Base-by-base conservation (phyloP, 2,797 vertebrate genomes). In the Thalassophryne amazonica region DNA sequence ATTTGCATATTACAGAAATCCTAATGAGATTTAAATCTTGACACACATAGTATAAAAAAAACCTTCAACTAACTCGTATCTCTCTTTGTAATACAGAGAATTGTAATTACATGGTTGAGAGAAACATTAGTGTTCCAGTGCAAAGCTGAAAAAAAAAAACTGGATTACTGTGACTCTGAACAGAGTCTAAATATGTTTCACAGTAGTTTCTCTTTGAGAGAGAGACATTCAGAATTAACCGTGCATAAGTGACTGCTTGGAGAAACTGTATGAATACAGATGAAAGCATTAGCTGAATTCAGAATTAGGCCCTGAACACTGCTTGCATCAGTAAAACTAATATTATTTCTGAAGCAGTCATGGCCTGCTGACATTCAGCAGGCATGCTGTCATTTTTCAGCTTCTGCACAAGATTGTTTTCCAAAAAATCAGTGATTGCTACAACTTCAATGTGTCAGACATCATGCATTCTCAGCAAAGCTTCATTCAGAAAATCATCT, bases 101-200 rank as follows among this genome's bases (percentile, higher is more conserved):
- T n/a, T 38, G 34, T 61, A 38, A 73, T 69, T 69, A 71, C 62
- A 71, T 47, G 57, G 73, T 47, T 52, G 42, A 45, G 46, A 51
- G 56, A 42, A 46, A 41, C 62, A 63, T 43, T 33, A 24, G 21
- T n/a, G 9, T 30, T n/a, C 10, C 2, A 2, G 21, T 23, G 36
- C 14, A 38, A 64, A 63, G 41, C 56, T 32, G 35, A 45, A 15
- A 28, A 59, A 49, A 32, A 43, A 41, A 9, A 20, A 51, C 45
- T 50, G 24, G 23, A 58, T 55, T 30, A 55, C 32, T 18, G 20
- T 4, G 21, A 41, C 23, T 22, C 25, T 1, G 4, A 18, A 22
- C 58, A 43, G 53, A 35, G 22, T 38, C 21, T 20, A 11, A 66
- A 54, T 27, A 39, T 16, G 37, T 43, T 45, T 67, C 33, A 32